phyloP scores from a whole-genome alignment of 2,113 vertebrate genomes.

The Calidris pugnax region DNA sequence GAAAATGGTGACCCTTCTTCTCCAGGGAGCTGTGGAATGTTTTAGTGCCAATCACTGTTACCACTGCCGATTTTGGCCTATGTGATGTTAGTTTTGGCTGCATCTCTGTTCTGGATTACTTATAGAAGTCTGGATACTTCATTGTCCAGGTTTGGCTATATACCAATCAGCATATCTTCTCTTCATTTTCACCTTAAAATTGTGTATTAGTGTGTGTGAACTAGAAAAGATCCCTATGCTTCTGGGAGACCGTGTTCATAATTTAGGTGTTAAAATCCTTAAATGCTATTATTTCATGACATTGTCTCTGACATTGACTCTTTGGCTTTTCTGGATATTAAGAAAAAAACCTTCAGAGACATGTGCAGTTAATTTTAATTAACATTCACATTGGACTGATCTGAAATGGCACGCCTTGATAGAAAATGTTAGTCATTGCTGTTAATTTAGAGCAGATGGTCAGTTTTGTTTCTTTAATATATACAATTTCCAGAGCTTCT shows the following conservation, averaged over 20 bases:
- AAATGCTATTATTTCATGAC: neutral
- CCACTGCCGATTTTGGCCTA: neutral
- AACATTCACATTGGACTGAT: constrained; percentile 51
- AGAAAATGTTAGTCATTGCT: constrained; percentile 72
- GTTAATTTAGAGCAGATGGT: constrained; percentile 72
- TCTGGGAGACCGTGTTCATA: neutral
- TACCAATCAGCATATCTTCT: neutral
- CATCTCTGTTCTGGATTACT: neutral
- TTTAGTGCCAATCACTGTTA: constrained; percentile 35
- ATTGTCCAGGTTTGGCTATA: neutral
- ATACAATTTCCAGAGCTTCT: constrained; percentile 50
- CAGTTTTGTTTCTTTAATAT: constrained; percentile 55
- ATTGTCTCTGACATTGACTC: neutral
- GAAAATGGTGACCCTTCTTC: neutral
- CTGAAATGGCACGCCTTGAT: constrained; percentile 25
- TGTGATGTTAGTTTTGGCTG: constrained; percentile 11
- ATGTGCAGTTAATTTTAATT: constrained; percentile 73
- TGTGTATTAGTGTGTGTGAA: neutral
- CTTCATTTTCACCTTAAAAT: neutral
- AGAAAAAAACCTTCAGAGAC: constrained; percentile 13
- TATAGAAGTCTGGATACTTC: neutral
- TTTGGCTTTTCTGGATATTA: neutral
- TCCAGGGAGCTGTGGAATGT: neutral
- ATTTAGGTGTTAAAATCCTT: neutral
- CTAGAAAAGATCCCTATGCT: neutral